phyloP scores from a whole-genome alignment of 2,113 vertebrate species.

The Lophius piscatorius region DNA sequence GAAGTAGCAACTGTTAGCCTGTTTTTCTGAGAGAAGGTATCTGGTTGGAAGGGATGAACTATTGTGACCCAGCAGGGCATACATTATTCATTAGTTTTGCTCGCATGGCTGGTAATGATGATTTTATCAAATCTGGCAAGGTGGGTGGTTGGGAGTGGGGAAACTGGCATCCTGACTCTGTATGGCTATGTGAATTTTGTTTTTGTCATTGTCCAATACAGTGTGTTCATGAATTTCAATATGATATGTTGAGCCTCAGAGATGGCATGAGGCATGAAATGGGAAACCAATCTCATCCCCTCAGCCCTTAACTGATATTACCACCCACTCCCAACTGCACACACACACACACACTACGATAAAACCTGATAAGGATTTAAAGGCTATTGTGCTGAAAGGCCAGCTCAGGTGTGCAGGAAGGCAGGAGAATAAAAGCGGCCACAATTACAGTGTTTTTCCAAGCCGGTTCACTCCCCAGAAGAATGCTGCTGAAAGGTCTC shows the following conservation, averaged over 20 bases:
- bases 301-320: slow-evolving; percentile 33
- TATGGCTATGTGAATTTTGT: slow-evolving; percentile 13
- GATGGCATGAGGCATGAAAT: slow-evolving; percentile 44
- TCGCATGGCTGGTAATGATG: slow-evolving; percentile 67
- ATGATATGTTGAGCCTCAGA: slow-evolving; percentile 36
- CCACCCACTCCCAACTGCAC: slow-evolving; percentile 19
- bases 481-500: neutral
- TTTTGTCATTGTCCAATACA: slow-evolving; percentile 38
- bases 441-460: neutral
- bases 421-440: slow-evolving; percentile 11
- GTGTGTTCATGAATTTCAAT: slow-evolving; percentile 55
- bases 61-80: slow-evolving; percentile 57
- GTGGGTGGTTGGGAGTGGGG: slow-evolving; percentile 31
- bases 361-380: slow-evolving; percentile 46
- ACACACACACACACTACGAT: slow-evolving; percentile 12
- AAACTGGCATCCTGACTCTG: slow-evolving; percentile 17
- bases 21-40: slow-evolving; percentile 43
- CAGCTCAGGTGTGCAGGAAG: slow-evolving; percentile 42
- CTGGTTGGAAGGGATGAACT: slow-evolving; percentile 39
- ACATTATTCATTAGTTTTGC: slow-evolving; percentile 70
- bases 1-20: slow-evolving; percentile 36
- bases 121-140: slow-evolving; percentile 74
- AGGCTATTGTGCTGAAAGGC: slow-evolving; percentile 45
- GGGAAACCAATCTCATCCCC: slow-evolving; percentile 43
- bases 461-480: slow-evolving; percentile 12